phyloP scores from a whole-genome alignment of 2,113 vertebrate genomes.

The Romanogobio albipinnatus region DNA sequence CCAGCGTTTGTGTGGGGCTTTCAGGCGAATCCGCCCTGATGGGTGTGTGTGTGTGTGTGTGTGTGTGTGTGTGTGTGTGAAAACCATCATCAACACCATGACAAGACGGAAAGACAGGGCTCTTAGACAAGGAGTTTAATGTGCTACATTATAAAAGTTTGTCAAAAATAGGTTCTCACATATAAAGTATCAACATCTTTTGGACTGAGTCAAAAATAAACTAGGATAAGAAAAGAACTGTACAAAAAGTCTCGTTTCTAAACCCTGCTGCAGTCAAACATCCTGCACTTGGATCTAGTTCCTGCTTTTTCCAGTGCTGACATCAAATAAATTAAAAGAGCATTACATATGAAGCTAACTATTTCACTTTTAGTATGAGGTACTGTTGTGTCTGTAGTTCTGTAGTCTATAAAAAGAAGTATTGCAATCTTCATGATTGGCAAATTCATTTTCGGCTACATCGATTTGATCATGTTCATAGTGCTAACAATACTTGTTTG shows the following conservation, averaged over 20 bases:
- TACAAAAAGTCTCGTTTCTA: slow-evolving; percentile 56
- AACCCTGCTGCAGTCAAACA: slow-evolving; percentile 44
- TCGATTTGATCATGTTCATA: slow-evolving; percentile 25
- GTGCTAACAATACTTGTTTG: slow-evolving; percentile 39
- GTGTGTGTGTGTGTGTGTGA: too few species aligned
- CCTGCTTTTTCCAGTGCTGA: slow-evolving; percentile 62
- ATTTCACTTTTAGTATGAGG: slow-evolving; percentile 50
- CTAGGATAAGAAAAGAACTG: slow-evolving; percentile 66
- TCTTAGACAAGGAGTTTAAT: slow-evolving; percentile 76
- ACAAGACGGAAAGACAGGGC: slow-evolving; percentile 15
- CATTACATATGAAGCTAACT: slow-evolving; percentile 26
- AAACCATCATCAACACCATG: not conserved
- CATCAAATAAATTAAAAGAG: slow-evolving; percentile 51
- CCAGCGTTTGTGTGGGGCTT: slow-evolving; percentile 27
- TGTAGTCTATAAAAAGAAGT: slow-evolving; percentile 15
- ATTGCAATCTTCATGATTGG: slow-evolving; percentile 29
- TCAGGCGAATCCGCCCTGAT: not conserved
- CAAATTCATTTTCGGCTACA: slow-evolving; percentile 36
- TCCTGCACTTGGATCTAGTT: slow-evolving; percentile 51
- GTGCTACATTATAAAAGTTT: slow-evolving; percentile 77
- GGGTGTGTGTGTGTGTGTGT: not conserved
- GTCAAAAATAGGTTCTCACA: slow-evolving; percentile 78
- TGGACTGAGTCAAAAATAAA: slow-evolving; percentile 65
- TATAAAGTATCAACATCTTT: slow-evolving; percentile 76
- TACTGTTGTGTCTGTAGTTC: slow-evolving; percentile 48